A percentile compares a stretch with the other conserved stretches of the same genome.
Evolutionary conservation across 2,888 invertebrate genomes (phyloP).

Genomic region (Temnothorax ravouxi): DNA sequence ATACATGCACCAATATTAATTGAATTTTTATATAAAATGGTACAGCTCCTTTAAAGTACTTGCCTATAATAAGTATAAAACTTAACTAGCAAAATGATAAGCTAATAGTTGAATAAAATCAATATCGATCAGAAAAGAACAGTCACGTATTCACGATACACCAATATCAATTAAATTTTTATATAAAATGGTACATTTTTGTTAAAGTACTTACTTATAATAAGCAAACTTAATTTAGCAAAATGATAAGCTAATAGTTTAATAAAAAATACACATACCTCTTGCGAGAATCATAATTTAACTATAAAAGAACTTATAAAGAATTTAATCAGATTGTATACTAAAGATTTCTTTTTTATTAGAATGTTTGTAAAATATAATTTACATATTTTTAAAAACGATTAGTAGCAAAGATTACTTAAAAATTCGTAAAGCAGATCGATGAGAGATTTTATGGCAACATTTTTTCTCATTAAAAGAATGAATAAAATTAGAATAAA

Average conservation of each 20-base stretch:
- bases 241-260: neutral
- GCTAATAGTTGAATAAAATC: conserved; percentile 13
- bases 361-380: neutral
- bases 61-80: neutral
- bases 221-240: neutral
- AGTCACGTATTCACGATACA: neutral
- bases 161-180: conserved; percentile 42
- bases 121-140: conserved; percentile 62
- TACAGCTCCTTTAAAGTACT: conserved; percentile 43
- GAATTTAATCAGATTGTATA: neutral
- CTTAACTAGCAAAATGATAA: neutral
- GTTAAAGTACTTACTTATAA: neutral
- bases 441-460: neutral
- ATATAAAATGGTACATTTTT: conserved; percentile 46
- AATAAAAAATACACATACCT: neutral
- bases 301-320: neutral
- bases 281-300: neutral
- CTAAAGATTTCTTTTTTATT: neutral
- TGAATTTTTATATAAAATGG: conserved; percentile 54
- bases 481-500: neutral
- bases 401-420: neutral
- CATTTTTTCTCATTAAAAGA: neutral
- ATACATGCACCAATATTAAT: conserved; percentile 31
- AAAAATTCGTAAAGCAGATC: neutral
- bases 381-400: neutral